Conservation (phyloP, 2,113 vertebrate genomes). For the Tamias sibiricus region DNA sequence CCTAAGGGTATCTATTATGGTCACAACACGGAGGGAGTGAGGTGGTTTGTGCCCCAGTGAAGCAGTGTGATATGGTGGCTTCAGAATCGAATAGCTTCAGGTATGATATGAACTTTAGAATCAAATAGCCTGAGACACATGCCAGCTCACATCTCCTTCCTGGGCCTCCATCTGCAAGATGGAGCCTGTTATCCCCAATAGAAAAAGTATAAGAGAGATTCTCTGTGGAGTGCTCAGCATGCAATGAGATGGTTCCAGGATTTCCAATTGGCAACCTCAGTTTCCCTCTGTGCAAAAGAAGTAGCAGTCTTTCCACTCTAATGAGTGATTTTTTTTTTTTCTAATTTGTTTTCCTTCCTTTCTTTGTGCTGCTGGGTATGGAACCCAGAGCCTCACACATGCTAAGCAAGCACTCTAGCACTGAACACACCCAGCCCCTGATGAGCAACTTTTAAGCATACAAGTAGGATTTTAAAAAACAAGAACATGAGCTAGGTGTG, state of each 20-base stretch:
- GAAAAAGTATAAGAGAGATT: background rate
- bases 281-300: background rate
- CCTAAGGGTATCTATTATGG: background rate
- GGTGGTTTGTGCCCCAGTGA: background rate
- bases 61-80: background rate
- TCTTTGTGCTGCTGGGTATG: background rate
- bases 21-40: background rate
- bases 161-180: background rate
- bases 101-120: background rate
- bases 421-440: background rate
- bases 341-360: background rate
- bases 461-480: background rate
- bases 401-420: background rate
- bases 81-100: too few relatives aligned
- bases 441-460: background rate
- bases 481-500: too few relatives aligned
- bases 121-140: background rate
- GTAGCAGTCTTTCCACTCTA: background rate
- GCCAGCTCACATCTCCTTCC: background rate
- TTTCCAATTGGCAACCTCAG: background rate
- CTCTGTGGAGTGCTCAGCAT: background rate
- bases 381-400: background rate
- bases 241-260: background rate
- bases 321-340: background rate
- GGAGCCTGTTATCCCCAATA: background rate